Evolutionary conservation across 2,888 invertebrate genomes (phyloP).

Genomic region (Callyntrura guangdongensis): DNA sequence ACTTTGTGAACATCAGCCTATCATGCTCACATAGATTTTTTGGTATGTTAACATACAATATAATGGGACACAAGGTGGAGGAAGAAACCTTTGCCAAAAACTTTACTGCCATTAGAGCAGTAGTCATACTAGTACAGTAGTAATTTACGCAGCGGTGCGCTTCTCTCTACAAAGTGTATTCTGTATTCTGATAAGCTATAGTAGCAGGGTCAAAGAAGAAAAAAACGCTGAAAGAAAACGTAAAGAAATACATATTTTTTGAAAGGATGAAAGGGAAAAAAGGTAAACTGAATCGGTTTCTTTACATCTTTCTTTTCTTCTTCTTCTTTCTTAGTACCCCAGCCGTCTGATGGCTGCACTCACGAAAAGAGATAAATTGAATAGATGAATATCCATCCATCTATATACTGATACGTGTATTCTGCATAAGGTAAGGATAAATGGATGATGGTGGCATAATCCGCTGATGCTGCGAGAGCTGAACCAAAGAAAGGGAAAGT

Average conservation of each 20-base stretch:
- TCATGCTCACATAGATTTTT: constrained; percentile 28
- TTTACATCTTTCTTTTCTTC: constrained; percentile 19
- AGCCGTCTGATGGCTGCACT: neutral
- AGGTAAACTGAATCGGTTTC: constrained; percentile 47
- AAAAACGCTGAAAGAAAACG: constrained; percentile 52
- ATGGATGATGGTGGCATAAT: constrained; percentile 3
- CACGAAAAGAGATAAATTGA: neutral
- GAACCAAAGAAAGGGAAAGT: constrained; percentile 28
- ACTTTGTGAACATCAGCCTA: neutral
- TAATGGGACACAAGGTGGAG: constrained; percentile 27
- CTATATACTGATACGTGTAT: neutral
- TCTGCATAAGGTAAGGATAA: no score
- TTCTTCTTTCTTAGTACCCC: constrained; percentile 21
- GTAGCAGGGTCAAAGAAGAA: neutral
- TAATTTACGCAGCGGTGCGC: neutral
- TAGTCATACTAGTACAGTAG: no score
- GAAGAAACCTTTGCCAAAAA: constrained; percentile 58
- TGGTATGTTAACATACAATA: constrained; percentile 6
- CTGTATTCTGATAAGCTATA: neutral
- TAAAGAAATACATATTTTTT: constrained; percentile 57
- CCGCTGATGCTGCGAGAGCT: no score
- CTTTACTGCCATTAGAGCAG: constrained; percentile 44
- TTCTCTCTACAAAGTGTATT: neutral
- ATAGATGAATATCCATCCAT: neutral
- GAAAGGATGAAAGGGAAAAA: constrained; percentile 36